Evolutionary conservation across 64 coral and sea anemone genomes (phyloP).

Genomic region (Pocillopora verrucosa): DNA sequence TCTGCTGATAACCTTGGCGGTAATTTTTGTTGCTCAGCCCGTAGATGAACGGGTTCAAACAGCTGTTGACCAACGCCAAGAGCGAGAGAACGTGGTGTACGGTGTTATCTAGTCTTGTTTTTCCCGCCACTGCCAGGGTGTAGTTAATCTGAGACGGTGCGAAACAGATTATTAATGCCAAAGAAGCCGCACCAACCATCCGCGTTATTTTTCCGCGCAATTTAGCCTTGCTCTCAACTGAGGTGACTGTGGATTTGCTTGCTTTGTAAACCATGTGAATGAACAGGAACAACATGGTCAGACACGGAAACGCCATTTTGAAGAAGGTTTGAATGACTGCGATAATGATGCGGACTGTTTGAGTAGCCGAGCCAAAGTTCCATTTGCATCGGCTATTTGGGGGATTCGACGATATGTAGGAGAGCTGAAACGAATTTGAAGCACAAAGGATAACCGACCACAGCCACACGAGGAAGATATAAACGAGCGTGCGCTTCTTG

Average conservation of each 20-base stretch:
- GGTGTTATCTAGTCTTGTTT: background rate
- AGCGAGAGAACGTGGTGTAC: constrained; percentile 22
- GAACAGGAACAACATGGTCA: constrained; percentile 37
- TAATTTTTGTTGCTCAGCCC: constrained; percentile 52
- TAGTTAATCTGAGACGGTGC: constrained; percentile 24
- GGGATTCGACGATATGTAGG: background rate
- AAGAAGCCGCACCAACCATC: constrained; percentile 21
- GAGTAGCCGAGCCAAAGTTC: background rate
- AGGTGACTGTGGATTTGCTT: background rate
- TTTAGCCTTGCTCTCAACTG: background rate
- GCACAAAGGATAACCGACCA: constrained; percentile 1
- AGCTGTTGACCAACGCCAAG: constrained; percentile 47
- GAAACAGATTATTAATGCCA: constrained; percentile 33
- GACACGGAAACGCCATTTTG: background rate
- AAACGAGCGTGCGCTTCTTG: constrained; percentile 15
- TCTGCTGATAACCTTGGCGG: constrained; percentile 29
- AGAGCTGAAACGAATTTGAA: background rate
- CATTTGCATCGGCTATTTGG: background rate
- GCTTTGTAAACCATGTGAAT: constrained; percentile 38
- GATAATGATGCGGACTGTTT: background rate
- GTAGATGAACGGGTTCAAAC: constrained; percentile 49
- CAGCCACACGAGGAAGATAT: background rate
- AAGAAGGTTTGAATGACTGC: background rate
- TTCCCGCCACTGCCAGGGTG: background rate
- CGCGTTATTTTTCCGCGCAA: constrained; percentile 23